A percentile compares a stretch with the other conserved stretches of the same genome.
Evolutionary conservation across 37 sponge, comb jelly and placozoan species (phyloP).

Genomic region (Axinella damicornis): DNA sequence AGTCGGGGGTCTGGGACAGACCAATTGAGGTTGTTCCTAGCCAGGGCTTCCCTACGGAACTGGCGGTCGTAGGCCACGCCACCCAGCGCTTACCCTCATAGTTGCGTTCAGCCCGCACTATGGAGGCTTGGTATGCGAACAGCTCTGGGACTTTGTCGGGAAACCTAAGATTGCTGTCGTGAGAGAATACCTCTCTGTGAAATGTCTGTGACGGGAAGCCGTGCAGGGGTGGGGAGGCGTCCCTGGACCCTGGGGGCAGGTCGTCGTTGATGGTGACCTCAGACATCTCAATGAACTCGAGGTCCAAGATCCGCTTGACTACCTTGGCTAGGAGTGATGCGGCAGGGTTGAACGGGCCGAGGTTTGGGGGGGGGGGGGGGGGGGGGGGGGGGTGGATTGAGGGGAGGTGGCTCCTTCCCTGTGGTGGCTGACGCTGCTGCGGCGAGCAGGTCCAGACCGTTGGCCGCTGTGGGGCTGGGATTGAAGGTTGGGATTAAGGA

Average conservation of each 20-base stretch:
- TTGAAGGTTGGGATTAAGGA: too few species aligned
- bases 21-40: conserved; percentile 6
- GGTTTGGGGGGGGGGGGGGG: too few species aligned
- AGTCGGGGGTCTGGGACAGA: neutral
- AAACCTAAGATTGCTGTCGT: conserved; percentile 1
- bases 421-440: too few species aligned
- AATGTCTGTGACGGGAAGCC: neutral
- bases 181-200: conserved; percentile 5
- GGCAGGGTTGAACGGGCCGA: too few species aligned
- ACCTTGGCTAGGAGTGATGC: too few species aligned
- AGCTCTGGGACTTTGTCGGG: neutral
- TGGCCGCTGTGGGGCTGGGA: too few species aligned
- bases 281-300: too few species aligned
- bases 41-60: neutral
- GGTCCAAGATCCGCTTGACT: too few species aligned
- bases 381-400: too few species aligned
- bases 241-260: neutral
- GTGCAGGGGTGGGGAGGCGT: neutral
- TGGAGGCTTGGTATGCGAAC: neutral
- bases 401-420: neutral
- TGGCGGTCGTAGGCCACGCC: neutral
- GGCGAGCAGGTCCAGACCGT: too few species aligned
- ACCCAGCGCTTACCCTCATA: neutral
- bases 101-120: conserved; percentile 1
- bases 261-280: neutral